phyloP scores from a whole-genome alignment of 2,113 vertebrate genomes.

The Vidua chalybeata region DNA sequence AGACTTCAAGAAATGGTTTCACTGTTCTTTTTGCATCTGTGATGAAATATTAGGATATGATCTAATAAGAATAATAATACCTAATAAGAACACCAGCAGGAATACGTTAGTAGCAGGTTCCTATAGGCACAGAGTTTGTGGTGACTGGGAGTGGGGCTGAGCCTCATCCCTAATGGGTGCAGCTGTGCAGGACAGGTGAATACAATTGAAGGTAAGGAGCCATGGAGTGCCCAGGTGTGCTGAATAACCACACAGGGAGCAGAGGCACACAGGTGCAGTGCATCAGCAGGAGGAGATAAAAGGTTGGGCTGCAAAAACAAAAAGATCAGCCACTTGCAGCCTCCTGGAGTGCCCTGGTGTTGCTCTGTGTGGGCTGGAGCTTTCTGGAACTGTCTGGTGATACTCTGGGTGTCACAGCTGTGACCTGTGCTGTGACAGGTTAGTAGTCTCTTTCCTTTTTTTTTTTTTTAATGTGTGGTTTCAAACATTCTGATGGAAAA shows the following conservation, averaged over 20 bases:
- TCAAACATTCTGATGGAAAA: not conserved
- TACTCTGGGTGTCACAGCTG: not conserved
- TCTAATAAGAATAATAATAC: not conserved
- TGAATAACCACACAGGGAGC: not conserved
- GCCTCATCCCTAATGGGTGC: not conserved
- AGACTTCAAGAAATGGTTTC: not conserved
- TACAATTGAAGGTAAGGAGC: too few relatives aligned
- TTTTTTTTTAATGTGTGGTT: not conserved
- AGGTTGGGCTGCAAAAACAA: not conserved
- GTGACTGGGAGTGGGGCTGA: not conserved
- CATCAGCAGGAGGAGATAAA: not conserved
- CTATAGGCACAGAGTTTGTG: not conserved
- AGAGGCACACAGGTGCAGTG: not conserved
- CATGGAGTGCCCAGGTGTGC: not conserved
- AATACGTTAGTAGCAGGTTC: not conserved
- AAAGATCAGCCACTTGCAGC: not conserved
- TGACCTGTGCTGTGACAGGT: not conserved
- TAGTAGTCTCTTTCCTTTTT: not conserved
- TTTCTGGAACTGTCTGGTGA: not conserved
- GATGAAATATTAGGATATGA: not conserved
- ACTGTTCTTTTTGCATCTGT: not conserved
- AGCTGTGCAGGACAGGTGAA: not conserved
- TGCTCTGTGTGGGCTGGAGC: not conserved
- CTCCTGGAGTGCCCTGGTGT: too few relatives aligned
- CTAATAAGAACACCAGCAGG: not conserved